phyloP scores from a whole-genome alignment of 2,797 vertebrate genomes.

The Clarias pachynema region DNA sequence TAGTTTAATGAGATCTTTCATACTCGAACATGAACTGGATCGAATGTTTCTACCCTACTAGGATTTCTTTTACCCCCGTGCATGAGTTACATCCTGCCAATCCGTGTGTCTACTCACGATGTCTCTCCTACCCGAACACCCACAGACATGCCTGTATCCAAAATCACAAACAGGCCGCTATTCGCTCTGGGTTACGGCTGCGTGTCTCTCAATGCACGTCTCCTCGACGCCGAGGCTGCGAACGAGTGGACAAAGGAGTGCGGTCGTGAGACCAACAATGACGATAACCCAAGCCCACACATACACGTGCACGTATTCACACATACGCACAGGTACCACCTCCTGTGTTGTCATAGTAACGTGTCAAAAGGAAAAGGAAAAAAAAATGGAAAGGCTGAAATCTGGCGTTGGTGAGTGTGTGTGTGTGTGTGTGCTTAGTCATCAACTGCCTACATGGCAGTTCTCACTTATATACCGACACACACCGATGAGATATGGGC shows the following conservation, averaged over 20 bases:
- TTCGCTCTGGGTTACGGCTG: conserved; percentile 35
- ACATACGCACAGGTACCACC: conserved; percentile 37
- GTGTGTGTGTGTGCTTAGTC: conserved; percentile 31
- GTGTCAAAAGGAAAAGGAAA: conserved; percentile 30
- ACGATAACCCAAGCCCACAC: conserved; percentile 37
- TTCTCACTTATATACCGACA: conserved; percentile 18
- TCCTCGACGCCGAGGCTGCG: background rate
- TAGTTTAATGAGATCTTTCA: background rate
- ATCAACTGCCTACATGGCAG: conserved; percentile 46
- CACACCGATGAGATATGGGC: background rate
- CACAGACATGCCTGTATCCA: background rate
- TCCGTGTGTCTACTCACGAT: conserved; percentile 21
- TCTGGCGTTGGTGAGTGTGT: conserved; percentile 28
- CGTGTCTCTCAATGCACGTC: background rate
- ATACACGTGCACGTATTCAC: conserved; percentile 16
- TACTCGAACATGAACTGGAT: background rate
- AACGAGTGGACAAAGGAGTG: background rate
- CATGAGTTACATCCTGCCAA: background rate
- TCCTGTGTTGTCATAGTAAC: conserved; percentile 51
- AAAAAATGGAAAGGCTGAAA: conserved; percentile 33
- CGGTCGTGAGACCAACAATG: background rate
- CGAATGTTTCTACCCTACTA: background rate
- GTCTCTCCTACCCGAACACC: conserved; percentile 21
- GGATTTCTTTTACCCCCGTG: background rate
- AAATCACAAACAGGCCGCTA: conserved; percentile 25